Conservation (phyloP, 2,113 vertebrate species). For the Barbus barbus region DNA sequence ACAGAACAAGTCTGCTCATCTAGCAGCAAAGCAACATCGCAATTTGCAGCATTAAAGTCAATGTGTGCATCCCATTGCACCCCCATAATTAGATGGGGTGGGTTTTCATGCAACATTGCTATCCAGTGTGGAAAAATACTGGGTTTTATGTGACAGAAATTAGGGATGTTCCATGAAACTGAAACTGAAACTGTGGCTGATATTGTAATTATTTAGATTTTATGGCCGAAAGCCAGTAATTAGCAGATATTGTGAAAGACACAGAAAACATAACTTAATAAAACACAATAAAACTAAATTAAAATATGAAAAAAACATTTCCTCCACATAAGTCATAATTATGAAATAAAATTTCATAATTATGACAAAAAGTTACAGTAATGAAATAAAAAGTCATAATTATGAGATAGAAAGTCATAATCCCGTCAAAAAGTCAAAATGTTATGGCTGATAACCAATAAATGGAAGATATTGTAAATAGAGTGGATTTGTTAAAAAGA, state of each 20-base stretch:
- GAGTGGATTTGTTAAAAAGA: not conserved
- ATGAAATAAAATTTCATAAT: no score
- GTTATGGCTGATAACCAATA: no score
- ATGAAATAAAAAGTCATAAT: not conserved
- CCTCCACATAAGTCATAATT: not conserved
- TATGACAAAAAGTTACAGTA: not conserved
- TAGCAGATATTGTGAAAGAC: no score
- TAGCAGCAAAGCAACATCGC: no score
- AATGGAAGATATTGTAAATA: no score
- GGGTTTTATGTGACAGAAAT: not conserved
- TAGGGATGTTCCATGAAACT: not conserved
- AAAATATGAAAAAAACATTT: not conserved
- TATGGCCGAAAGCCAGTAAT: not conserved
- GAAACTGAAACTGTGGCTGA: not conserved
- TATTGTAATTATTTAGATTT: not conserved
- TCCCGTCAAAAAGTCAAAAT: no score
- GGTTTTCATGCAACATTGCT: not conserved
- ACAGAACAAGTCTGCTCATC: no score
- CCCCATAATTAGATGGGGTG: not conserved
- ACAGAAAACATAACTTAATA: not conserved
- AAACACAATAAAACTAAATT: not conserved
- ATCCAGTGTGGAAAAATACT: not conserved
- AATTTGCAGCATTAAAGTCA: not conserved
- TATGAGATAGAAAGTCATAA: no score
- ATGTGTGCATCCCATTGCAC: not conserved